A percentile compares a stretch with the other conserved stretches of the same genome.
Conservation (phyloP, 1,140 invertebrate genomes). For the Arctopsyche grandis region DNA sequence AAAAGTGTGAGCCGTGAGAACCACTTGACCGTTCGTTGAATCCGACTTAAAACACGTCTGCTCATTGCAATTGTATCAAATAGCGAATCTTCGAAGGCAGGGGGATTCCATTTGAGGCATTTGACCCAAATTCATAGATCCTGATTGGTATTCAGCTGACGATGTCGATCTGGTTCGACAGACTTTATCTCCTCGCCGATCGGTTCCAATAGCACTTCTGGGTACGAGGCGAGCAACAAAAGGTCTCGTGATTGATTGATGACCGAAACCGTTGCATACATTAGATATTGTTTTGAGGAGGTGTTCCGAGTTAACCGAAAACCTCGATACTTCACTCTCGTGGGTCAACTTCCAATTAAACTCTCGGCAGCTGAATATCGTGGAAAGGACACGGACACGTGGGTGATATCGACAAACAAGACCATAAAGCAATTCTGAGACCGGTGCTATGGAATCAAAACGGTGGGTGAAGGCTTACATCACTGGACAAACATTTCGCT, state of each 20-base stretch:
- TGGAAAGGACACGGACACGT: neutral
- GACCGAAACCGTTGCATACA: neutral
- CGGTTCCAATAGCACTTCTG: neutral
- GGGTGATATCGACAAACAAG: constrained; percentile 26
- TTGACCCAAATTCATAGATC: too few relatives aligned
- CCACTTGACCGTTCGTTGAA: neutral
- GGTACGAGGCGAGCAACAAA: neutral
- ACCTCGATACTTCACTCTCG: too few relatives aligned
- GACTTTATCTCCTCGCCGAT: neutral
- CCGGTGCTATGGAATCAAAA: neutral
- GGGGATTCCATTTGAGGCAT: too few relatives aligned
- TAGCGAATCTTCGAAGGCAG: too few relatives aligned
- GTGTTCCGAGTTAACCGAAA: too few relatives aligned
- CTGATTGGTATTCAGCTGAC: too few relatives aligned
- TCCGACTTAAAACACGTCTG: too few relatives aligned
- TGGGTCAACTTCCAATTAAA: too few relatives aligned
- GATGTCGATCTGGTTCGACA: neutral
- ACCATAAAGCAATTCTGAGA: neutral
- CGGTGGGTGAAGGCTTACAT: constrained; percentile 20
- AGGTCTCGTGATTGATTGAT: neutral
- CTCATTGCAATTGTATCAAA: too few relatives aligned
- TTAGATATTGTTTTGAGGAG: neutral
- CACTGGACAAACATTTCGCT: constrained; percentile 12
- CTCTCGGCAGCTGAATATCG: too few relatives aligned
- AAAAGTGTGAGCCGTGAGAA: neutral